Conservation (phyloP, 2,113 vertebrate species). For the Lycocorax pyrrhopterus region DNA sequence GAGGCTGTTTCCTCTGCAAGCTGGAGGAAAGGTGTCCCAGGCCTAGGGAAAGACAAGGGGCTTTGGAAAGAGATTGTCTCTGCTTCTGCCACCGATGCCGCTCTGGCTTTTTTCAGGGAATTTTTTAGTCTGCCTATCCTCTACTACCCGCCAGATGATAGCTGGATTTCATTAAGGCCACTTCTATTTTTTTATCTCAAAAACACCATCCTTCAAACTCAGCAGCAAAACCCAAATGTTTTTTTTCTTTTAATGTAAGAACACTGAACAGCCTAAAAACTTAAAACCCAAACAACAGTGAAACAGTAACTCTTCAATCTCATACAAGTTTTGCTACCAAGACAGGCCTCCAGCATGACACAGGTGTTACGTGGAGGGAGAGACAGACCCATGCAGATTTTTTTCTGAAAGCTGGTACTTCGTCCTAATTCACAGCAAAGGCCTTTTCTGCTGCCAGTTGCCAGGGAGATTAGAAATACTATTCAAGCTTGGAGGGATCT, state of each 20-base stretch:
- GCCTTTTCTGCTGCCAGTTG: slow-evolving; percentile 42
- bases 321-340: background rate
- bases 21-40: background rate
- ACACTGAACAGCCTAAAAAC: background rate
- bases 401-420: slow-evolving; percentile 21
- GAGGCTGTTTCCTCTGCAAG: background rate
- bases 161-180: background rate
- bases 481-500: slow-evolving; percentile 55
- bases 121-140: background rate
- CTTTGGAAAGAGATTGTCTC: background rate
- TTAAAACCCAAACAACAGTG: background rate
- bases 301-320: background rate
- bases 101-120: background rate
- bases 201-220: background rate
- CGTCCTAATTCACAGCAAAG: slow-evolving; percentile 24
- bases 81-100: background rate
- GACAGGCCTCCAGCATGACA: background rate
- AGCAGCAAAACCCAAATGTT: background rate
- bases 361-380: background rate
- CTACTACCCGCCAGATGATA: background rate
- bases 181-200: background rate
- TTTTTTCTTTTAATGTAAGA: background rate
- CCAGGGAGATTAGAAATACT: slow-evolving; percentile 53
- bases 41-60: background rate
- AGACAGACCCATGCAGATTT: background rate